These are phyloP conservation scores for Oscheius sp. DNA, from an alignment of 2,888 invertebrate genomes.

Conservation along the genomic window DNA sequence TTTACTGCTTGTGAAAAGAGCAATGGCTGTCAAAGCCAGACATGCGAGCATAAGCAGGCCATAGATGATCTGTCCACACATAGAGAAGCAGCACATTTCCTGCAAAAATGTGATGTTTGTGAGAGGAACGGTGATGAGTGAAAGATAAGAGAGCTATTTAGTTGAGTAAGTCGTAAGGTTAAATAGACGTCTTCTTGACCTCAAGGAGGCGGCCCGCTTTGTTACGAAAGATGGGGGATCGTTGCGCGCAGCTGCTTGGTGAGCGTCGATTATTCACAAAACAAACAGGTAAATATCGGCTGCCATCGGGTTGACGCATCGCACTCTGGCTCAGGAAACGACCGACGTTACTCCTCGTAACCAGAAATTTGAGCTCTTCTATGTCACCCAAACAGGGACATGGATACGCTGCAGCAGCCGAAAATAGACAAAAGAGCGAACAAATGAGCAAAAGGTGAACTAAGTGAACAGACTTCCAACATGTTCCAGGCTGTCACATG, in stretches of 20 bases:
- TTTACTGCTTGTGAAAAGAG: conserved; percentile 54
- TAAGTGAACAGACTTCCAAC: no score
- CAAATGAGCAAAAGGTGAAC: no score
- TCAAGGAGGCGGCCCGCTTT: conserved; percentile 24
- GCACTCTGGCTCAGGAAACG: neutral
- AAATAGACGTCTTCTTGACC: conserved; percentile 10
- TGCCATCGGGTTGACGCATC: conserved; percentile 32
- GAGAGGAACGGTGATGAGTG: neutral
- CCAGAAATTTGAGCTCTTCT: neutral
- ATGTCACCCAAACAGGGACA: neutral
- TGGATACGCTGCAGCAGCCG: neutral
- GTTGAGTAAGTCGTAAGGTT: neutral
- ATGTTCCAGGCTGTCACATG: no score
- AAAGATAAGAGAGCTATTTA: neutral
- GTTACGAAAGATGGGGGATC: conserved; percentile 16
- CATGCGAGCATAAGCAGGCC: conserved; percentile 54
- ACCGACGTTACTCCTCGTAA: neutral
- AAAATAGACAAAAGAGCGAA: neutral
- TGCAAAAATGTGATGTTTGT: neutral
- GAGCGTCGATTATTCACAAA: conserved; percentile 33
- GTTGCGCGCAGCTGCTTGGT: conserved; percentile 27
- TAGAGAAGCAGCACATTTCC: conserved; percentile 35
- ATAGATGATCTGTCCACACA: conserved; percentile 59
- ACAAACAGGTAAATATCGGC: conserved; percentile 34
- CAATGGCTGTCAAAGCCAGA: conserved; percentile 46